Percentiles rank a stretch among this genome's conserved stretches.
phyloP scores from a whole-genome alignment of 2,888 invertebrate species.

The Netelia virgata region DNA sequence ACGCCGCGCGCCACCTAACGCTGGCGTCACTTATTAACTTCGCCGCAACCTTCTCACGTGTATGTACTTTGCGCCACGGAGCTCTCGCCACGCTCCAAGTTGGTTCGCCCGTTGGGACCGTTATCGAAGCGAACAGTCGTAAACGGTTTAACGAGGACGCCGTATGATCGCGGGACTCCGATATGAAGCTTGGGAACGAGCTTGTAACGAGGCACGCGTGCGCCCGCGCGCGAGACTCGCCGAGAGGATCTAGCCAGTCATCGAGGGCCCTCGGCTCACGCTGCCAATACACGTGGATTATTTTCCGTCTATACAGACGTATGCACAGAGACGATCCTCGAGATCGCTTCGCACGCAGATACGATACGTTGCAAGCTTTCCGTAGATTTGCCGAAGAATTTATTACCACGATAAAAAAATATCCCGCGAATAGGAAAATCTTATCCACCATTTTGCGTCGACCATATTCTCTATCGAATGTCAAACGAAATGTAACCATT shows the following conservation, averaged over 20 bases:
- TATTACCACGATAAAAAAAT: slow-evolving; percentile 10
- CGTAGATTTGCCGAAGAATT: slow-evolving; percentile 14
- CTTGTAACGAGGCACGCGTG: slow-evolving; percentile 68
- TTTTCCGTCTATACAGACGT: slow-evolving; percentile 18
- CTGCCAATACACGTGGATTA: slow-evolving; percentile 49
- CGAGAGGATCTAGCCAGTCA: slow-evolving; percentile 64
- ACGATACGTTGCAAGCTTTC: background rate
- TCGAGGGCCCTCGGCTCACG: slow-evolving; percentile 54
- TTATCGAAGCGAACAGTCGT: slow-evolving; percentile 69
- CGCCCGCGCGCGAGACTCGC: slow-evolving; percentile 21
- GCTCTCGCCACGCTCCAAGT: slow-evolving; percentile 8
- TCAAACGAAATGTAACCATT: background rate
- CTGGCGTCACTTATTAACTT: slow-evolving; percentile 37
- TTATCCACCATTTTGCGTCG: background rate
- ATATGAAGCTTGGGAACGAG: slow-evolving; percentile 67
- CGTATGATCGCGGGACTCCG: slow-evolving; percentile 68
- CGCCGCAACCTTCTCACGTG: slow-evolving; percentile 36
- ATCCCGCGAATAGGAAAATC: background rate
- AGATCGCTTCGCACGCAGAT: slow-evolving; percentile 22
- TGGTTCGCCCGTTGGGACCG: slow-evolving; percentile 52
- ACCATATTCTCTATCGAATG: background rate
- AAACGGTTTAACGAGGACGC: slow-evolving; percentile 75
- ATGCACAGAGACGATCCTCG: slow-evolving; percentile 1
- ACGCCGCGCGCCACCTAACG: slow-evolving; percentile 49
- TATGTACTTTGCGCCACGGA: slow-evolving; percentile 41